Evolutionary conservation across 2,888 invertebrate genomes (phyloP).

Genomic region (Eupithecia dodoneata): DNA sequence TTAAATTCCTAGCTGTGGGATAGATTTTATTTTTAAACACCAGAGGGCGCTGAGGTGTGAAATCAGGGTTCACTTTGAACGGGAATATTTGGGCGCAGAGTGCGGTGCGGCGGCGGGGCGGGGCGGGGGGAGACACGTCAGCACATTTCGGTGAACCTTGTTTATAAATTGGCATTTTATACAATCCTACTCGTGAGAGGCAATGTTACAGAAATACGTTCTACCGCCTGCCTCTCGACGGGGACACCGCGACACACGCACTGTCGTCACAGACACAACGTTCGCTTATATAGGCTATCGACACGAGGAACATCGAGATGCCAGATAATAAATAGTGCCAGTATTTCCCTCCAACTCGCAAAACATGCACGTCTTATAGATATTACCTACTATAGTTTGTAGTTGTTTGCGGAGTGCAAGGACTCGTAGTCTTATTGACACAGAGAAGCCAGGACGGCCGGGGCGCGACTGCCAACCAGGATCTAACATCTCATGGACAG

Average conservation of each 20-base stretch:
- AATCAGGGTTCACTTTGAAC: slow-evolving; percentile 60
- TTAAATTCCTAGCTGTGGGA: slow-evolving; percentile 59
- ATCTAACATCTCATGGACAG: neutral
- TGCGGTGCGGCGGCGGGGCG: slow-evolving; percentile 10
- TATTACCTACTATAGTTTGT: neutral
- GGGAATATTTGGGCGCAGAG: slow-evolving; percentile 49
- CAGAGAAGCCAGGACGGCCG: neutral
- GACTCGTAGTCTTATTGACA: neutral
- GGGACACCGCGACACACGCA: neutral
- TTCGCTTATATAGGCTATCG: neutral
- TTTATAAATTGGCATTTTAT: slow-evolving; percentile 9
- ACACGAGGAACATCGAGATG: neutral
- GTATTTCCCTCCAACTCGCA: neutral
- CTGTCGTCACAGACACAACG: neutral
- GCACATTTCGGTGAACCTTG: slow-evolving; percentile 11
- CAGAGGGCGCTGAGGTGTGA: slow-evolving; percentile 29
- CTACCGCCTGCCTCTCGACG: neutral
- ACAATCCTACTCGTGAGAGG: neutral
- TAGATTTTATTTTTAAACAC: slow-evolving; percentile 60
- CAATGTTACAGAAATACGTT: neutral
- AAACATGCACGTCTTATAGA: neutral
- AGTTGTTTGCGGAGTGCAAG: neutral
- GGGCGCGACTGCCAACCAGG: neutral
- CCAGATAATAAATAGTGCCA: neutral
- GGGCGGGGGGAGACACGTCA: neutral